Conservation (phyloP, 2,888 invertebrate species). For the Pharmacophagus antenor region DNA sequence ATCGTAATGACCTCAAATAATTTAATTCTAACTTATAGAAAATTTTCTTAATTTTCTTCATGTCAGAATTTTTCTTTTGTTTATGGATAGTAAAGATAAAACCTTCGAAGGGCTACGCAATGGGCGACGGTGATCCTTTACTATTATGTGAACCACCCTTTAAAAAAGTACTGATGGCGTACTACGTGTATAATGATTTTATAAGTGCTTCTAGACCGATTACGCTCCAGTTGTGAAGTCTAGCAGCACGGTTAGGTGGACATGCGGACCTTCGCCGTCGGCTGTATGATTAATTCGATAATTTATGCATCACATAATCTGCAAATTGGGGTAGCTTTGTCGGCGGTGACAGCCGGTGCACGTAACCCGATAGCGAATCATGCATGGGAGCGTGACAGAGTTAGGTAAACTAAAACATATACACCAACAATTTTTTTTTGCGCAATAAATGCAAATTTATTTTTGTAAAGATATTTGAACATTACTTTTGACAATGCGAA, state of each 20-base stretch:
- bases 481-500: too few species aligned
- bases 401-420: constrained; percentile 14
- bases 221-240: neutral
- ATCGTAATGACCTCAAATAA: too few species aligned
- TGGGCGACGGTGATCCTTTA: too few species aligned
- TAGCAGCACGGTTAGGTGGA: neutral
- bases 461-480: too few species aligned
- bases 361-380: constrained; percentile 40
- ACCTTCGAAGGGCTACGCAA: too few species aligned
- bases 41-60: too few species aligned
- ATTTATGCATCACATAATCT: constrained; percentile 75
- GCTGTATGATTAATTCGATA: constrained; percentile 68
- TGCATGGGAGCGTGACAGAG: constrained; percentile 12
- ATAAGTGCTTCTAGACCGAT: neutral
- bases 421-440: neutral
- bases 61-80: too few species aligned
- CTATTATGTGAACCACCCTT: too few species aligned
- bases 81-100: too few species aligned
- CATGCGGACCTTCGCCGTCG: constrained; percentile 36
- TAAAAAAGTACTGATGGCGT: neutral
- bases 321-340: constrained; percentile 76
- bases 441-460: too few species aligned
- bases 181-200: neutral
- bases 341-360: constrained; percentile 51
- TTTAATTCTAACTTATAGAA: too few species aligned